phyloP scores from a whole-genome alignment of 2,888 invertebrate genomes.

The Leucania comma region DNA sequence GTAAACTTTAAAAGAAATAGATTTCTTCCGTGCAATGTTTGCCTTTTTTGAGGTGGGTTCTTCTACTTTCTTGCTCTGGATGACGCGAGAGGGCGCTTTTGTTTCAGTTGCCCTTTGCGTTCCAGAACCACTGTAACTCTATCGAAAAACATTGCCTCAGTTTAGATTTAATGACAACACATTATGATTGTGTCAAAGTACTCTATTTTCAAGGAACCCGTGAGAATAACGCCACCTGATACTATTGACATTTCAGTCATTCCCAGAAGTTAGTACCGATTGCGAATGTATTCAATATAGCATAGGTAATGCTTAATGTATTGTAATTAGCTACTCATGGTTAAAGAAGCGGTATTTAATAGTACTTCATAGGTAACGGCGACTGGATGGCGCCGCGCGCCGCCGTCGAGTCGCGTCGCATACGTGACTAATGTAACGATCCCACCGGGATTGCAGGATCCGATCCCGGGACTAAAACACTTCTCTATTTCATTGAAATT shows the following conservation, averaged over 20 bases:
- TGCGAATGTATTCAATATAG: constrained; percentile 27
- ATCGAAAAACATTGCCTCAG: too few species aligned
- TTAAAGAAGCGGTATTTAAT: constrained; percentile 68
- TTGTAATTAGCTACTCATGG: constrained; percentile 70
- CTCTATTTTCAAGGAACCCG: neutral
- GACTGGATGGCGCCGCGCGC: constrained; percentile 71
- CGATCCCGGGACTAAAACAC: constrained; percentile 44
- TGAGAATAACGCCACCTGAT: constrained; percentile 34
- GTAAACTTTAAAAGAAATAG: too few species aligned
- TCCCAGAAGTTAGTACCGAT: constrained; percentile 20
- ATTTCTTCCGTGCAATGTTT: neutral
- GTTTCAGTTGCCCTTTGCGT: too few species aligned
- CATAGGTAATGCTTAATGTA: constrained; percentile 52
- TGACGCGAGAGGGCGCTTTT: too few species aligned
- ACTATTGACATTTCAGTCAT: constrained; percentile 29
- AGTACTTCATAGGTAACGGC: constrained; percentile 68
- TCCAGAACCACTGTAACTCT: too few species aligned
- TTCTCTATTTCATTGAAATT: constrained; percentile 34
- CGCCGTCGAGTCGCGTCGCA: constrained; percentile 73
- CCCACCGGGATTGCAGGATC: constrained; percentile 66
- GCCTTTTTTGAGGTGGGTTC: neutral
- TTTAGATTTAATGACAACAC: too few species aligned
- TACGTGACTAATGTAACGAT: constrained; percentile 76
- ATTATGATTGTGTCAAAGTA: neutral
- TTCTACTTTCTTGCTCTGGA: too few species aligned